Conservation (phyloP, 2,888 invertebrate genomes). For the Hydropsyche betteni region DNA sequence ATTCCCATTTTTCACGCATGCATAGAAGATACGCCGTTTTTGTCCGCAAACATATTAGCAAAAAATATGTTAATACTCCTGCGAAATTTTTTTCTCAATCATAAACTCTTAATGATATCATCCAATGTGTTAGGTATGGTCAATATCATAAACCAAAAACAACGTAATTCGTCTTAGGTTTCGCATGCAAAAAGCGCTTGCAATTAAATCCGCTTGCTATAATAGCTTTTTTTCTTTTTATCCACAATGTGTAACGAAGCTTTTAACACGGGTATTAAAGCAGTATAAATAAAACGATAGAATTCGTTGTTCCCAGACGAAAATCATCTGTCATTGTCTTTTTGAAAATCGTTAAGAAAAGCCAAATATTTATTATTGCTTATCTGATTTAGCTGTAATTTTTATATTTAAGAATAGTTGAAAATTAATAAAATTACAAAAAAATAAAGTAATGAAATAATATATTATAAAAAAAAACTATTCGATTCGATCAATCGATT, state of each 20-base stretch:
- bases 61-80: too few relatives aligned
- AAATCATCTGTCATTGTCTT: slow-evolving; percentile 29
- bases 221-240: too few relatives aligned
- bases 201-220: background rate
- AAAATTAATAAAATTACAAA: too few relatives aligned
- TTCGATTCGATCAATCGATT: too few relatives aligned
- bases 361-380: slow-evolving; percentile 2
- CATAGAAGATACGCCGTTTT: background rate
- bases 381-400: too few relatives aligned
- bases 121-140: background rate
- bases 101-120: slow-evolving; percentile 14
- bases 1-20: slow-evolving; percentile 22
- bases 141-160: slow-evolving; percentile 11
- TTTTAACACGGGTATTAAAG: background rate
- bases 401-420: too few relatives aligned
- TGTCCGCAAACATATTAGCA: background rate
- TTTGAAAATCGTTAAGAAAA: background rate
- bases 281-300: background rate
- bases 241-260: slow-evolving; percentile 25
- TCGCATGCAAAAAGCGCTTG: slow-evolving; percentile 6
- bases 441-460: too few relatives aligned
- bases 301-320: slow-evolving; percentile 16
- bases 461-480: too few relatives aligned
- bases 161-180: background rate
- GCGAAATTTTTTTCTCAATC: background rate